phyloP scores from a whole-genome alignment of 2,797 vertebrate species.

The Tolypeutes matacus region DNA sequence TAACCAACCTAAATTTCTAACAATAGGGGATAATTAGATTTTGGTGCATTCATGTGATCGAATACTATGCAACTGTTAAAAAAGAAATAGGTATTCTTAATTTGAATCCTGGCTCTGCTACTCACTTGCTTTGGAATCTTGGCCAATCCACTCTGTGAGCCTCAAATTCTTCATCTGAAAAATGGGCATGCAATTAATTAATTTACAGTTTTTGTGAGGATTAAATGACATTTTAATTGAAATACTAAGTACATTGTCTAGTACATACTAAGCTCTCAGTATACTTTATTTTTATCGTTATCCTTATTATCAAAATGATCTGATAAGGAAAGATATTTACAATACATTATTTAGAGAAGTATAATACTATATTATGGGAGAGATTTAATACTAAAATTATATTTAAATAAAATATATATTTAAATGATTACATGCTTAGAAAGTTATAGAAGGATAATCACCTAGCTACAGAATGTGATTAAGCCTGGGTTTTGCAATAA shows the following conservation, averaged over 20 bases:
- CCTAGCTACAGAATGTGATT: neutral
- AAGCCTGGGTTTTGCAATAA: constrained; percentile 19
- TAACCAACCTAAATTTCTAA: neutral
- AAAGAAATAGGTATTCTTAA: constrained; percentile 20
- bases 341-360: neutral
- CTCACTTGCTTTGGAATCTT: neutral
- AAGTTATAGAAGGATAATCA: neutral
- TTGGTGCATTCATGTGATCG: neutral
- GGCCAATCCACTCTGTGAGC: neutral
- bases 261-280: neutral
- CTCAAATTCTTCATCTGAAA: neutral
- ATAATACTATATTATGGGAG: neutral
- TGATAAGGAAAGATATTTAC: neutral
- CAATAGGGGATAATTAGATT: neutral
- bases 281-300: neutral
- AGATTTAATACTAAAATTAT: neutral
- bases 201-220: neutral
- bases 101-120: neutral
- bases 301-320: constrained; percentile 11
- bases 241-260: neutral
- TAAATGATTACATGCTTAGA: neutral
- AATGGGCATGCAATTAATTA: constrained; percentile 29
- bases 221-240: constrained; percentile 21
- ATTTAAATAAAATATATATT: constrained; percentile 18
- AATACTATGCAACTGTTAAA: neutral